These are phyloP conservation scores for Elachura formosa DNA, from an alignment of 2,113 vertebrate genomes.

Conservation along the genomic window DNA sequence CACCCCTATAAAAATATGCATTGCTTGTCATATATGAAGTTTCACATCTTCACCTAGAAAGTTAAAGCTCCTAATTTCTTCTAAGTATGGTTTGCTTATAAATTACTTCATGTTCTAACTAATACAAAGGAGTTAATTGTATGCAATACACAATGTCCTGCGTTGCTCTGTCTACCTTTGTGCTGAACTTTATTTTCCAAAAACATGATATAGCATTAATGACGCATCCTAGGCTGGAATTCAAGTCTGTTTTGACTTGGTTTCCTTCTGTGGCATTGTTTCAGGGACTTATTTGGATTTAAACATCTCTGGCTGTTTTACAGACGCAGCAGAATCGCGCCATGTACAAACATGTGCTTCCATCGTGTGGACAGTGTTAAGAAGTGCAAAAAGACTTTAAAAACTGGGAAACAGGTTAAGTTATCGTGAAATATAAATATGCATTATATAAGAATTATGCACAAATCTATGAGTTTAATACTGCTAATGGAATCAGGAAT, in stretches of 20 bases:
- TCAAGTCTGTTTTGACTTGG: not conserved
- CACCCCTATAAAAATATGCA: not conserved
- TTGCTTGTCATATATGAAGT: accelerated
- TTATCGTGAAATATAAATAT: not conserved
- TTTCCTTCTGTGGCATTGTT: not conserved
- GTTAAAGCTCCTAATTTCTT: not conserved
- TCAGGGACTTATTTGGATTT: not conserved
- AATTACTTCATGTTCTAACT: not conserved
- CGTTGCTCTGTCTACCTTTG: accelerated
- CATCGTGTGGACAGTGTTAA: slow-evolving; percentile 39
- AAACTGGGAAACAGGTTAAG: not conserved
- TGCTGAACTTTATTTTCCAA: not conserved
- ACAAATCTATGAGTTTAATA: not conserved
- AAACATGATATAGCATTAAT: not conserved
- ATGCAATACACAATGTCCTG: not conserved
- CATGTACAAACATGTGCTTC: not conserved
- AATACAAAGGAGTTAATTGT: not conserved
- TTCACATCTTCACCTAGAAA: not conserved
- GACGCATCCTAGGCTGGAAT: not conserved
- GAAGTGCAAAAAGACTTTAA: not conserved
- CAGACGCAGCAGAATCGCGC: not conserved
- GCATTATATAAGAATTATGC: not conserved
- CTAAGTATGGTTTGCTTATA: not conserved
- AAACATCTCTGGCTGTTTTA: not conserved
- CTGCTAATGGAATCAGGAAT: not conserved